phyloP scores from a whole-genome alignment of 2,113 vertebrate genomes.

The Chlorocebus sabaeus region DNA sequence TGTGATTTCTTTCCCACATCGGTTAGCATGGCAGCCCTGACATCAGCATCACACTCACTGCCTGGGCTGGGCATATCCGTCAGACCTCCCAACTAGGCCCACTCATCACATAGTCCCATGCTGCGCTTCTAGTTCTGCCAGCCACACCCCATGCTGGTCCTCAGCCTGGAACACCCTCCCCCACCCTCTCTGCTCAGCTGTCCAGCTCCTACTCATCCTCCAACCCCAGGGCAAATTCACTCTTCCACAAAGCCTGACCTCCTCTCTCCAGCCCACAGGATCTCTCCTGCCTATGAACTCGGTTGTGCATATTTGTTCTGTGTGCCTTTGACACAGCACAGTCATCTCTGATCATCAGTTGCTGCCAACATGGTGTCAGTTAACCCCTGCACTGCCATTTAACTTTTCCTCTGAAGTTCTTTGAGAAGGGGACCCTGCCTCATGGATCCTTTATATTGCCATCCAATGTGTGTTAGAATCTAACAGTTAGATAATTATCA shows the following conservation, averaged over 20 bases:
- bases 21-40: background rate
- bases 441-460: background rate
- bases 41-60: background rate
- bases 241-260: background rate
- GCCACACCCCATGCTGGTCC: background rate
- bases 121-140: background rate
- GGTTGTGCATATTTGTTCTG: background rate
- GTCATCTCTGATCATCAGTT: background rate
- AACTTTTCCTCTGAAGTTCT: background rate
- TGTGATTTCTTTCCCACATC: background rate
- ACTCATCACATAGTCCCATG: background rate
- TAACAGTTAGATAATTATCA: background rate
- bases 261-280: background rate
- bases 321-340: background rate
- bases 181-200: background rate
- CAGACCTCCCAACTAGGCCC: background rate
- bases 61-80: background rate
- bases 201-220: background rate
- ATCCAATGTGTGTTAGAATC: background rate
- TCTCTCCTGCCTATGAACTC: background rate
- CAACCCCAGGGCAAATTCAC: background rate
- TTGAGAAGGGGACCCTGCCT: background rate
- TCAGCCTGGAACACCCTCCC: background rate
- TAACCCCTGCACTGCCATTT: background rate
- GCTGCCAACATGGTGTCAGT: rapidly evolving